Conservation (phyloP, 1,140 invertebrate species). For the Scaptomyza graminum region DNA sequence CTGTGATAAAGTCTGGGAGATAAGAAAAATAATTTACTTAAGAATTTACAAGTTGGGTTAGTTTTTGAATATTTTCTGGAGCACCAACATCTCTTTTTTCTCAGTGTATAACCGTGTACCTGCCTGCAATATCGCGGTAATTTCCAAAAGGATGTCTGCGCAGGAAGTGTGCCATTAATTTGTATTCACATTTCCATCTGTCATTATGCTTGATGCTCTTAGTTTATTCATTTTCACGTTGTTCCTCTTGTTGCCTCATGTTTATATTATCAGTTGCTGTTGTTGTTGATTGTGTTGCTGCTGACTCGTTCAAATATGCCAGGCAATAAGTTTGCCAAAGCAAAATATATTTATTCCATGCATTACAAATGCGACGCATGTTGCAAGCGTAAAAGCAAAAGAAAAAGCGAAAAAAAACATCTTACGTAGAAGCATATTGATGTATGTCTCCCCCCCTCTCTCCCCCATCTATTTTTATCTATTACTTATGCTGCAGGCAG, state of each 20-base stretch:
- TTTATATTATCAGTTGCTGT: slow-evolving; percentile 61
- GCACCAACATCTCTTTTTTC: not conserved
- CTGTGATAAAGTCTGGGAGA: too few relatives aligned
- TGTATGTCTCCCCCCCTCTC: not conserved
- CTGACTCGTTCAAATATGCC: slow-evolving; percentile 50
- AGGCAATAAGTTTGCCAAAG: slow-evolving; percentile 56
- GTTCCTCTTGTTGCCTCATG: slow-evolving; percentile 46
- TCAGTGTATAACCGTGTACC: not conserved
- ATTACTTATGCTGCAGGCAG: slow-evolving; percentile 24
- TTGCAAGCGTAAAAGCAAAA: too few relatives aligned
- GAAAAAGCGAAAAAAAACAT: not conserved
- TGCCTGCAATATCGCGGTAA: not conserved
- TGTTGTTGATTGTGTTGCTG: slow-evolving; percentile 3
- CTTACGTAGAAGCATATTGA: slow-evolving; percentile 3
- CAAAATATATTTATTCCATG: slow-evolving; percentile 79
- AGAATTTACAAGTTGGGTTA: too few relatives aligned
- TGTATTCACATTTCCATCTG: slow-evolving; percentile 56
- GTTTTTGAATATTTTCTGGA: too few relatives aligned
- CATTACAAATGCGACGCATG: slow-evolving; percentile 56
- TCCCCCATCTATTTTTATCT: not conserved
- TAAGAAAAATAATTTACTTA: too few relatives aligned
- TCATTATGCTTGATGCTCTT: slow-evolving; percentile 34
- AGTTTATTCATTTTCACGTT: slow-evolving; percentile 11
- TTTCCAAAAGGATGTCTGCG: slow-evolving; percentile 48
- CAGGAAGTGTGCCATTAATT: slow-evolving; percentile 68